phyloP scores from a whole-genome alignment of 1,140 invertebrate species.

The Mamestra configurata region DNA sequence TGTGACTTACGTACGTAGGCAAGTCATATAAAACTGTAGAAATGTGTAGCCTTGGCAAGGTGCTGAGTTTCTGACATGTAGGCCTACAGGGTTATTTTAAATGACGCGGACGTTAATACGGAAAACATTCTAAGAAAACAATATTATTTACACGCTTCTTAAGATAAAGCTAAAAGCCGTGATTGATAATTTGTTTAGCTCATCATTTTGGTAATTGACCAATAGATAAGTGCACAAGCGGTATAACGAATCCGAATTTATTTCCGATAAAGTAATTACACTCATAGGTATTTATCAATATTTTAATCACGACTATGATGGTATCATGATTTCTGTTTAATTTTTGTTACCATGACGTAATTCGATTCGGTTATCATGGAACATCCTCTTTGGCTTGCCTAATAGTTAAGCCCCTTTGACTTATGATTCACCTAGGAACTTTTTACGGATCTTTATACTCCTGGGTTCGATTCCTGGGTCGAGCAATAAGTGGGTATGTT shows the following conservation, averaged over 20 bases:
- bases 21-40: not conserved
- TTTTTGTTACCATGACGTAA: not conserved
- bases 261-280: slow-evolving; percentile 26
- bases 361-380: not conserved
- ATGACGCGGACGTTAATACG: slow-evolving; percentile 39
- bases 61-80: too few species aligned
- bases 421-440: not conserved
- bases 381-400: not conserved
- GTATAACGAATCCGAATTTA: not conserved
- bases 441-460: too few species aligned
- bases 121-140: slow-evolving; percentile 28
- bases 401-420: too few species aligned
- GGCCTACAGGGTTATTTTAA: not conserved
- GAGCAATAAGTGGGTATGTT: too few species aligned
- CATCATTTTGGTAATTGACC: slow-evolving; percentile 17
- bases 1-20: too few species aligned
- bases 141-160: slow-evolving; percentile 1
- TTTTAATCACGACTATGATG: slow-evolving; percentile 27
- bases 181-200: slow-evolving; percentile 13
- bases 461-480: too few species aligned
- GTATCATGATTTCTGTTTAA: slow-evolving; percentile 11
- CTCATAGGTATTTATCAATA: not conserved
- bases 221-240: too few species aligned
- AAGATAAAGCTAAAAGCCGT: slow-evolving; percentile 11
- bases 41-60: too few species aligned